These are phyloP conservation scores for Arctopsyche grandis DNA, from an alignment of 1,140 invertebrate genomes.

Conservation along the genomic window DNA sequence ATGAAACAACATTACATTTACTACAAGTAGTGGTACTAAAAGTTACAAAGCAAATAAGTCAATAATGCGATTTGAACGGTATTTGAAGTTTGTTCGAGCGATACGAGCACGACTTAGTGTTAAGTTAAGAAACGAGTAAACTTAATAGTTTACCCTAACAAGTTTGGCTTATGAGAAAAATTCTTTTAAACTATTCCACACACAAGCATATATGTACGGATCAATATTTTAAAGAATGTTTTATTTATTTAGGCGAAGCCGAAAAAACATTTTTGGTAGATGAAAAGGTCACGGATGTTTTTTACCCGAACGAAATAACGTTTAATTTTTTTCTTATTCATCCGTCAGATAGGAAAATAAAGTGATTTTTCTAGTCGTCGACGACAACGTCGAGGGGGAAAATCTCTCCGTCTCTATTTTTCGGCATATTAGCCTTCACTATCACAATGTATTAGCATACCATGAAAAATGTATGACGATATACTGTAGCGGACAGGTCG, in stretches of 20 bases:
- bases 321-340: constrained; percentile 12
- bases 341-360: not conserved
- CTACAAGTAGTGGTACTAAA: not conserved
- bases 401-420: not conserved
- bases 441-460: constrained; percentile 3
- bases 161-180: not conserved
- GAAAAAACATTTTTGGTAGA: not conserved
- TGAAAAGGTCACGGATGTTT: not conserved
- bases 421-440: constrained; percentile 20
- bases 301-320: not conserved
- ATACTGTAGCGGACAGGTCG: not conserved
- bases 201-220: not conserved
- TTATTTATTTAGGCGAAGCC: not conserved
- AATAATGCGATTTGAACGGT: not conserved
- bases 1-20: not conserved
- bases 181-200: not conserved
- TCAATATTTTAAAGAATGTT: not conserved
- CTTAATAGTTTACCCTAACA: not conserved
- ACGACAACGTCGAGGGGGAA: too few relatives aligned
- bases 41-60: not conserved
- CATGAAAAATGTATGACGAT: constrained; percentile 27
- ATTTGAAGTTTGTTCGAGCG: not conserved
- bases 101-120: not conserved
- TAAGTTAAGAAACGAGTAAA: not conserved
- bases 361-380: constrained; percentile 1